Conservation (phyloP, 2,113 vertebrate genomes). For the Bombycilla garrulus region DNA sequence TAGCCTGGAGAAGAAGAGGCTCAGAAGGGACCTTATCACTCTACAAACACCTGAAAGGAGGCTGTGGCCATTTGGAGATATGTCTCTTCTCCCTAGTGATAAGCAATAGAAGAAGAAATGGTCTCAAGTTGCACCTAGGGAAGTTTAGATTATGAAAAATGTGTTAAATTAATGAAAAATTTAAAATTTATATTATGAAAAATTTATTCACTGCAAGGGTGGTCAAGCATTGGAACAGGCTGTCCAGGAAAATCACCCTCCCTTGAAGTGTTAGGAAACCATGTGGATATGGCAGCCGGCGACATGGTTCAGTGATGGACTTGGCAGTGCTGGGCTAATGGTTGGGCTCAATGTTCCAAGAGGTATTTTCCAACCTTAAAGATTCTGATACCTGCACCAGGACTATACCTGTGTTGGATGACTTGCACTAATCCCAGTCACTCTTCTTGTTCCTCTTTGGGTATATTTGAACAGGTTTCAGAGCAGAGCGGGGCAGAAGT, state of each 20-base stretch:
- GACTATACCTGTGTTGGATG: background rate
- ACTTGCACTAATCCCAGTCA: background rate
- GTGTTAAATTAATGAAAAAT: no score
- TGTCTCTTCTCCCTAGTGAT: background rate
- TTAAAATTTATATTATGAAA: background rate
- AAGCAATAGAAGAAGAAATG: background rate
- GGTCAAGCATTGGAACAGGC: background rate
- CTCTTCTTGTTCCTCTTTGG: background rate
- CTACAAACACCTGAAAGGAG: background rate
- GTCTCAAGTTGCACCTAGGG: background rate
- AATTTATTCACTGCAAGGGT: background rate
- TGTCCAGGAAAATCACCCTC: background rate
- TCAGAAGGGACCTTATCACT: background rate
- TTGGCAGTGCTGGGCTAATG: background rate
- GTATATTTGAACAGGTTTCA: background rate
- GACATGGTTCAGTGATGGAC: background rate
- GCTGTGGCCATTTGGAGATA: background rate
- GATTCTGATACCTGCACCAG: background rate
- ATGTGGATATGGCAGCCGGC: accelerated
- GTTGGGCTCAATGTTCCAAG: background rate
- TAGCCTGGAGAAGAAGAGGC: background rate
- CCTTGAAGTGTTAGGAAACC: background rate
- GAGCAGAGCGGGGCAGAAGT: background rate
- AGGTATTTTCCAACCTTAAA: background rate
- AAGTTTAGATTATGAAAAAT: background rate